Base-by-base conservation (phyloP, 1,140 invertebrate species). In the Cataglyphis hispanica region DNA sequence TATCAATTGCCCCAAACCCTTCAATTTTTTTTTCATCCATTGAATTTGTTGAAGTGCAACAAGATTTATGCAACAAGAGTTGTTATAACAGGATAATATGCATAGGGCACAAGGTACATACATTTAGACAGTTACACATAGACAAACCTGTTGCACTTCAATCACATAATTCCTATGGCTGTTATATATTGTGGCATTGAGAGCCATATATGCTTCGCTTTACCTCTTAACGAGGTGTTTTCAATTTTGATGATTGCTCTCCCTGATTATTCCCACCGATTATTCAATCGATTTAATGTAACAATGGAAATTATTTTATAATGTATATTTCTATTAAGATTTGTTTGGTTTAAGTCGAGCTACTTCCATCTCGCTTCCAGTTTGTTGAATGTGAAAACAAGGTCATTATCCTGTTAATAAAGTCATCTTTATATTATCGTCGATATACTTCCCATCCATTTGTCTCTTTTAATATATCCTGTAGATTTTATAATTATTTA, bases 321-420 rank as follows among this genome's bases (percentile, higher is more conserved):
- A 13, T 87, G 76, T 37, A 80, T 89, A 89, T 81, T 87, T 85
- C 77, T 90, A 70, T 87, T 88, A 91, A 89, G 78, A 85, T 87
- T 93, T 91, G 90, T 92, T 88, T 92, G 88, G 60, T 90, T 87
- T 90, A 86, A 89, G 66, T 90, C 89, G 84, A 91, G 92, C 90
- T 93, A 93, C 92, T 93, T 92, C 92, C 92, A 94, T 93, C 93
- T 93, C 91, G 92, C 93, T 94, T 91, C 90, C 93, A 93, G 93
- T 94, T 94, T 92, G 93, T 93, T 93, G 89, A 92, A 93, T 90
- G 93, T 93, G 93, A 93, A 94, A 92, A 94, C 92, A 91, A 93
- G 88, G 93, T 94, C 91, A 91, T 85, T 90, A 40, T 90, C 84
- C 86, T 90, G 88, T 80, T 86, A 61, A 74, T 86, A 75, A 86